A percentile compares a stretch with the other conserved stretches of the same genome.
These are phyloP conservation scores for Philaethria dido DNA, from an alignment of 2,888 invertebrate genomes.

Conservation along the genomic window DNA sequence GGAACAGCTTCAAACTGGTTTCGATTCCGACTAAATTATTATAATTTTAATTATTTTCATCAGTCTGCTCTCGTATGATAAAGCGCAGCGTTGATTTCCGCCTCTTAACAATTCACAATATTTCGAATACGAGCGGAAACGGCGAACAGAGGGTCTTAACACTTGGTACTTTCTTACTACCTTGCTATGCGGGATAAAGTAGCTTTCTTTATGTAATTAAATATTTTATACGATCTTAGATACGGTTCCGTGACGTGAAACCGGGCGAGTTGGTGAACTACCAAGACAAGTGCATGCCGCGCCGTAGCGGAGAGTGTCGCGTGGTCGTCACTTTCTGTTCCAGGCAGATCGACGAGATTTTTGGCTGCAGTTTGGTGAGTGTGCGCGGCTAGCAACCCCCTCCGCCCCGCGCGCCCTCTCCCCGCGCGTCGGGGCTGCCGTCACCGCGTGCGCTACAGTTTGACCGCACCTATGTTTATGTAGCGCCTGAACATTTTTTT, in stretches of 20 bases:
- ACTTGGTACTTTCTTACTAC: too few relatives aligned
- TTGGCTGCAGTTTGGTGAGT: slow-evolving; percentile 82
- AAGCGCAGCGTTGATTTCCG: too few relatives aligned
- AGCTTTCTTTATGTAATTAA: not conserved
- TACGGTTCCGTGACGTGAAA: slow-evolving; percentile 84
- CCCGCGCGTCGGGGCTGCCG: slow-evolving; percentile 72
- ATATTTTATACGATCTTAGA: slow-evolving; percentile 53
- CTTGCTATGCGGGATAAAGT: too few relatives aligned
- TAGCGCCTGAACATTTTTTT: slow-evolving; percentile 68
- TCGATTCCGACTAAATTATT: too few relatives aligned
- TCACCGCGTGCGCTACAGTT: slow-evolving; percentile 65
- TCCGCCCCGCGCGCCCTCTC: slow-evolving; percentile 70
- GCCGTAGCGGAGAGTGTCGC: slow-evolving; percentile 84
- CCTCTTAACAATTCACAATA: too few relatives aligned
- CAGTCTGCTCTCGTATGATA: too few relatives aligned
- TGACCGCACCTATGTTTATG: slow-evolving; percentile 67
- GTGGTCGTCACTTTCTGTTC: slow-evolving; percentile 87
- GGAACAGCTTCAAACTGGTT: too few relatives aligned
- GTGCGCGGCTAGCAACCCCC: slow-evolving; percentile 80
- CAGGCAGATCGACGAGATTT: slow-evolving; percentile 86
- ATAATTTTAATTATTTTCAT: too few relatives aligned
- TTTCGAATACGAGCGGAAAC: too few relatives aligned
- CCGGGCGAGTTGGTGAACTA: slow-evolving; percentile 86
- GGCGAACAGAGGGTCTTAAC: too few relatives aligned
- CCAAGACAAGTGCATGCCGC: slow-evolving; percentile 84